These are phyloP conservation scores for Scaptomyza polygonia DNA, from an alignment of 2,888 invertebrate species.

Conservation along the genomic window DNA sequence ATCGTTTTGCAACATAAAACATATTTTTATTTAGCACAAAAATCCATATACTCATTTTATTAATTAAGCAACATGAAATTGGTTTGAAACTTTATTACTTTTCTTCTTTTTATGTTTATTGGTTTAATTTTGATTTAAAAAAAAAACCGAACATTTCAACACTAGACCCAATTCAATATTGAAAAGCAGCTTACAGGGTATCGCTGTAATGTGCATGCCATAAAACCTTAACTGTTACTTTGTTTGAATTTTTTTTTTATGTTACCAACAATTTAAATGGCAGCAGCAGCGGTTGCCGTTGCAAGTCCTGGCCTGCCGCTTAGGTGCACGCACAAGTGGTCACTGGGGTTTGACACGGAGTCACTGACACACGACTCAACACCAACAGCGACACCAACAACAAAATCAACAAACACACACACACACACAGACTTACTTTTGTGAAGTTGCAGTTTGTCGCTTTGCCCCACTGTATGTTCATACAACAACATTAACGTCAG, in stretches of 20 bases:
- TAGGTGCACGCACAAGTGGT: slow-evolving; percentile 71
- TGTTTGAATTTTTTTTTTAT: slow-evolving; percentile 35
- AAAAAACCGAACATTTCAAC: too few relatives aligned
- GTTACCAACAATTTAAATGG: slow-evolving; percentile 69
- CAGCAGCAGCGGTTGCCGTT: slow-evolving; percentile 35
- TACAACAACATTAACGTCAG: not conserved
- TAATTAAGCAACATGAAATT: too few relatives aligned
- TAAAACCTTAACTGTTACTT: not conserved
- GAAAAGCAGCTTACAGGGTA: not conserved
- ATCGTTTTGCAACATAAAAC: too few relatives aligned
- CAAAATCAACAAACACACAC: slow-evolving; percentile 7
- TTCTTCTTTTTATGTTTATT: too few relatives aligned
- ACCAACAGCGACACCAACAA: slow-evolving; percentile 4
- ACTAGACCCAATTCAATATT: too few relatives aligned
- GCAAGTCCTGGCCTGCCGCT: slow-evolving; percentile 65
- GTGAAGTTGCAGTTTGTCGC: slow-evolving; percentile 31
- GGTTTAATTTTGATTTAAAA: too few relatives aligned
- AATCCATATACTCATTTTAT: too few relatives aligned
- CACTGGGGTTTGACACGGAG: slow-evolving; percentile 59
- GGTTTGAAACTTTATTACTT: too few relatives aligned
- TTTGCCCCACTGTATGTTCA: slow-evolving; percentile 57
- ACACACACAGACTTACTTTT: slow-evolving; percentile 10
- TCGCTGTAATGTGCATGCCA: not conserved
- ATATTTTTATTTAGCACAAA: too few relatives aligned
- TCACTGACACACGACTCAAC: slow-evolving; percentile 28